Evolutionary conservation across 2,888 invertebrate species (phyloP), one percentile per base, ranked within the genome.

Genomic region (Apotomis capreana): DNA sequence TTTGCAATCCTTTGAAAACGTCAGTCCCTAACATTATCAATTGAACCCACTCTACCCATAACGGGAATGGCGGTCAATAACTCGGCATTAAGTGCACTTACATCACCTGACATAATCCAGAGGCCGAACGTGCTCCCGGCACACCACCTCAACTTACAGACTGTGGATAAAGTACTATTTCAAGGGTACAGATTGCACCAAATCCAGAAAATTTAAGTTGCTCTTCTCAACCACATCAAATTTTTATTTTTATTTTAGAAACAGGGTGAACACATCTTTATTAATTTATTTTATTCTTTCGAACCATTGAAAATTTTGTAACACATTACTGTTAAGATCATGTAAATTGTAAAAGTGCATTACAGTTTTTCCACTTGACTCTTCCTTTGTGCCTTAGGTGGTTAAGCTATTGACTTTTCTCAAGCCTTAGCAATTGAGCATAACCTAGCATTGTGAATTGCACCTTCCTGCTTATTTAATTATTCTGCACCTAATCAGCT

Each of bases 101-200:
- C 76, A 78, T 78, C 73, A 80, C 79, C 79, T 79, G 79, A 73
- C 62, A 80, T 78, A 78, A 78, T 76, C 77, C 76, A 76, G 61
- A 59, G 36, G n/a, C 52, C 52, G 77, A 70, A 77, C 81, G 80
- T 79, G 83, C 75, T 75, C 64, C 57, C 68, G 49, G 12, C 58
- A 57, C 74, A 68, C 77, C 79, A 81, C 81, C 80, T 79, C 79
- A 76, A 80, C 79, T 81, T 79, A 78, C 76, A 73, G 70, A 10
- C 49, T 8, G 58, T 69, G 63, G 10, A 13, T 15, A 52, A 26
- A 26, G 44, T 3, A 44, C 44, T 44, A 0, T 44, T 44, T 44
- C 6, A 44, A 44, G 26, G 26, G 26, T 26, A 26, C 26, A 44
- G 3, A 6, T 44, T 5, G 44, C 44, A 6, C 6, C 44, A 44